phyloP scores from a whole-genome alignment of 2,888 invertebrate species.

The Uropetala carovei region DNA sequence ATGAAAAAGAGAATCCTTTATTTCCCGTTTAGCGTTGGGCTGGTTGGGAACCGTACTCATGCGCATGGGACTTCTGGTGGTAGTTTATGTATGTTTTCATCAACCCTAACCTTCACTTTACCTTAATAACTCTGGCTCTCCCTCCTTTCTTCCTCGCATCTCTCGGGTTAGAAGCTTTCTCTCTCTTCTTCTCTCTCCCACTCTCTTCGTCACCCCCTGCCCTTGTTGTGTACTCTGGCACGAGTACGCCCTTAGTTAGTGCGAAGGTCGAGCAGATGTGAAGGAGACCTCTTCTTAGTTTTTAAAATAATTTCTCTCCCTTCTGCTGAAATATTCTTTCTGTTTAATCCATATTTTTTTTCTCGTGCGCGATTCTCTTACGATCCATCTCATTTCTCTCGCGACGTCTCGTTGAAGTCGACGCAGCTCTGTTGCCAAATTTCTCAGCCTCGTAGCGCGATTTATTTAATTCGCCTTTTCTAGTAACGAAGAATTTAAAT shows the following conservation, averaged over 20 bases:
- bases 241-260: conserved; percentile 54
- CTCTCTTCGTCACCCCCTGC: neutral
- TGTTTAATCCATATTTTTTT: neutral
- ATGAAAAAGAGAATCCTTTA: too few relatives aligned
- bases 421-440: neutral
- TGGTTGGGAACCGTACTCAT: neutral
- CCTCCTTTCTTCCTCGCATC: neutral
- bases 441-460: neutral
- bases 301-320: neutral
- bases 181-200: neutral
- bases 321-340: neutral
- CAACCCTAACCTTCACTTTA: neutral
- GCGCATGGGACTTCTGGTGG: neutral
- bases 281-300: neutral
- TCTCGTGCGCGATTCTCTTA: neutral
- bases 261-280: conserved; percentile 52
- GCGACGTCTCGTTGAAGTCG: neutral
- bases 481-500: too few relatives aligned
- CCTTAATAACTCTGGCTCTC: neutral
- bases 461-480: neutral
- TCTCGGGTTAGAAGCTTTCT: neutral
- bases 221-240: conserved; percentile 42
- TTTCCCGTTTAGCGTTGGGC: neutral
- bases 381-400: neutral
- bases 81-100: neutral